Conservation (phyloP, 2,113 vertebrate species). For the mouse (Mus musculus) region GRCm39 chr16:88386001-88386500, state of each 20-base stretch:
- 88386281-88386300: background rate
- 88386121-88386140: background rate
- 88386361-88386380: background rate
- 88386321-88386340: no score
- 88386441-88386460: background rate
- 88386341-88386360: no score
- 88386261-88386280: fast-evolving
- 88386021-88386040: background rate
- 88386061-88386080: background rate
- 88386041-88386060: background rate
- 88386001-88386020: background rate
- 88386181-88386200: background rate
- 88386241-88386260: background rate
- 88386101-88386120: background rate
- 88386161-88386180: background rate
- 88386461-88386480: background rate
- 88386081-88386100: background rate
- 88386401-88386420: background rate
- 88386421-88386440: background rate
- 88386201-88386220: background rate
- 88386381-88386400: background rate
- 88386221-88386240: background rate
- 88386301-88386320: fast-evolving
- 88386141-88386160: background rate
- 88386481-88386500: constrained; percentile 15